Evolutionary conservation across 1,140 invertebrate genomes (phyloP).

Genomic region (Hycleus cichorii): DNA sequence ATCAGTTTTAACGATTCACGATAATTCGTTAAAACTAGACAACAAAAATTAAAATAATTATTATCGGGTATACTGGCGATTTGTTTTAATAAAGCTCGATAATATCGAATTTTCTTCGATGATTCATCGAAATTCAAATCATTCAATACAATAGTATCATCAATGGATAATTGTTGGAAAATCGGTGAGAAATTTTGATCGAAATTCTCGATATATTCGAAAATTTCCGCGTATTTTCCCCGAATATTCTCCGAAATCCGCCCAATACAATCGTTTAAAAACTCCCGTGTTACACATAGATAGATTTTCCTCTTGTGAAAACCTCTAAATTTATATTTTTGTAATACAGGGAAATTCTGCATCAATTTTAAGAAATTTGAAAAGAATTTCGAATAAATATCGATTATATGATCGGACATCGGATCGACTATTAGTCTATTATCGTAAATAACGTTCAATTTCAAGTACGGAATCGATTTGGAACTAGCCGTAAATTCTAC

Average conservation of each 20-base stretch:
- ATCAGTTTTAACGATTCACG: slow-evolving; percentile 19
- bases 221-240: slow-evolving; percentile 21
- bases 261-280: slow-evolving; percentile 19
- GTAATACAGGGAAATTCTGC: slow-evolving; percentile 17
- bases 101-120: slow-evolving; percentile 20
- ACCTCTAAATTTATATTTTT: slow-evolving; percentile 25
- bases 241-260: slow-evolving; percentile 20
- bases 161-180: neutral
- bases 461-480: slow-evolving; percentile 21
- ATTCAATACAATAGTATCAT: slow-evolving; percentile 5
- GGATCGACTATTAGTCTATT: slow-evolving; percentile 17
- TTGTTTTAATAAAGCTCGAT: slow-evolving; percentile 8
- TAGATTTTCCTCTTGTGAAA: slow-evolving; percentile 18
- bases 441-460: slow-evolving; percentile 21
- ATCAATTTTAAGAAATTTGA: slow-evolving; percentile 18
- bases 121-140: slow-evolving; percentile 25
- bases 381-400: slow-evolving; percentile 17
- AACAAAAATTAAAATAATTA: slow-evolving; percentile 26
- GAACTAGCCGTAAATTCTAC: slow-evolving; percentile 17
- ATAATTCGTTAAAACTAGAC: slow-evolving; percentile 19
- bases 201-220: slow-evolving; percentile 19
- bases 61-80: slow-evolving; percentile 26
- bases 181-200: slow-evolving; percentile 10
- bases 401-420: slow-evolving; percentile 9
- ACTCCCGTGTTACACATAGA: slow-evolving; percentile 27